Evolutionary conservation across 2,888 invertebrate species (phyloP).

Genomic region (Tetramorium bicarinatum): DNA sequence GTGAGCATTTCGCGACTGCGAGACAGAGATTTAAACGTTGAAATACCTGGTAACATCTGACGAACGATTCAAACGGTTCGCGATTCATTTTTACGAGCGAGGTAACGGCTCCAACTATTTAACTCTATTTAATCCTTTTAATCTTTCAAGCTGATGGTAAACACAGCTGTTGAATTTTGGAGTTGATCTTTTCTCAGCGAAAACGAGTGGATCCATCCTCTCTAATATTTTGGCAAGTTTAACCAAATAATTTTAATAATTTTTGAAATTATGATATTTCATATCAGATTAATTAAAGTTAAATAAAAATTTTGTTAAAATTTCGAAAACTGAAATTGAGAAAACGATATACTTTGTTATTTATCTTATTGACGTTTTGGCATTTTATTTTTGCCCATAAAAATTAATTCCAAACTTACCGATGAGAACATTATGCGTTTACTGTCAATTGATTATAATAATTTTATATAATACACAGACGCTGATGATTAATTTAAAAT

Average conservation of each 20-base stretch:
- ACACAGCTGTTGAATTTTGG: not conserved
- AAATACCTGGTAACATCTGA: not conserved
- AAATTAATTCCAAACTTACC: not conserved
- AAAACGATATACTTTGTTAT: conserved; percentile 6
- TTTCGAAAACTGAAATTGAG: not conserved
- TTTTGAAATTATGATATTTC: not conserved
- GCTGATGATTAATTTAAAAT: not conserved
- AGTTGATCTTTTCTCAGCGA: not conserved
- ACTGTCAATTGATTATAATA: conserved; percentile 5
- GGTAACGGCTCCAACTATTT: not conserved
- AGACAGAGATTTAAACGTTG: conserved; percentile 8
- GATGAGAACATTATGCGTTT: not conserved
- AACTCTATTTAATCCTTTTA: not conserved
- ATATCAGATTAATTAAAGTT: not conserved
- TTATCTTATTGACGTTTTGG: not conserved
- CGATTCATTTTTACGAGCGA: not conserved
- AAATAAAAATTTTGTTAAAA: conserved; percentile 12
- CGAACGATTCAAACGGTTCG: not conserved
- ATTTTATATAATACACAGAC: not conserved
- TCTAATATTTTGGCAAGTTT: not conserved
- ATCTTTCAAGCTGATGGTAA: not conserved
- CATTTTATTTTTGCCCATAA: not conserved
- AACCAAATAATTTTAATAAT: not conserved
- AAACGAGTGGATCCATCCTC: not conserved
- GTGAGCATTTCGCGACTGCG: conserved; percentile 22